Base-by-base conservation (phyloP, 2,113 vertebrate genomes). In the Chaetops frenatus region DNA sequence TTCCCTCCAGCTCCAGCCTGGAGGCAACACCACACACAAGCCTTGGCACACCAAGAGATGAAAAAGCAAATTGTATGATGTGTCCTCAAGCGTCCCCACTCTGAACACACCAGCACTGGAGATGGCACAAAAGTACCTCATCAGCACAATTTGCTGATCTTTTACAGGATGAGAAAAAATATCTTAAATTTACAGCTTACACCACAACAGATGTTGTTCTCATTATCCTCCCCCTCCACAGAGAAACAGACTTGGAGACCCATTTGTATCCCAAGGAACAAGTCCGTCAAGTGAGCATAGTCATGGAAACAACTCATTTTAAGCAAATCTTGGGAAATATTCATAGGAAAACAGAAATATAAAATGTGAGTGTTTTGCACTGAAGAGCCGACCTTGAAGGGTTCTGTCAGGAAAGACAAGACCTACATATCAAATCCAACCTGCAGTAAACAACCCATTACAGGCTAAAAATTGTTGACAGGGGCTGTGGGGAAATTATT, bases 401-500 rank as follows among this genome's bases (percentile, higher is more conserved):
- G 35, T 47, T 94, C 83, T 92, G 81, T 69, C 87, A 80, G 44
- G 62, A 36, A 90, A 82, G 73, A 90, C 71, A 42, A 77, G 81
- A 80, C 92, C 83, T 24, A 83, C 42, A 10, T 66, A 89, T 54
- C 87, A 78, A 91, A 91, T 36, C 84, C 64, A 94, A 86, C 71
- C 51, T 29, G 74, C 67, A 70, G 90, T 88, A 93, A 95, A 95
- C 89, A 96, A 92, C 78, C 78, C 82, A 81, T 90, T 93, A 83
- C 76, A 66, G 67, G 40, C 85, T 90, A 50, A 33, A 77, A 90
- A 82, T 23, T 69, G 50, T 31, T 67, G 60, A 70, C 71, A 86
- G 67, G 35, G 88, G 27, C 79, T 92, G 71, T 15, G 64, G 42
- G 47, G 69, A 85, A 81, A 90, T 92, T 67, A 66, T 74, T 93